Conservation (phyloP, 2,113 vertebrate genomes). For the Antechinus stuartii region DNA sequence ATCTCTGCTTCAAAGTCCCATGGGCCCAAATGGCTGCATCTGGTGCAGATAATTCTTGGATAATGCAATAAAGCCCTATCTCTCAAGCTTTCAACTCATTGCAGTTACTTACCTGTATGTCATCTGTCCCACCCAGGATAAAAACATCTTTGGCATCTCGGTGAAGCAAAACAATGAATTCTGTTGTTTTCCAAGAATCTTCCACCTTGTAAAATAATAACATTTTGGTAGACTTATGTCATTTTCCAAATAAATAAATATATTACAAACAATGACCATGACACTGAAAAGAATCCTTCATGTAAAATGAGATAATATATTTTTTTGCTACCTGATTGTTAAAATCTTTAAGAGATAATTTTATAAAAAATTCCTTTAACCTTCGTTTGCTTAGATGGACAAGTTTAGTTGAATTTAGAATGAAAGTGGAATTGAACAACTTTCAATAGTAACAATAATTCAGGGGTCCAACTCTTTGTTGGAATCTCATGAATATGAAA, state of each 20-base stretch:
- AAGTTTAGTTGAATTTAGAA: background rate
- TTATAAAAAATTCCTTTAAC: background rate
- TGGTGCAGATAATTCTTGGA: background rate
- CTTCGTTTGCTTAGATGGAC: background rate
- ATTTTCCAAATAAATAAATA: background rate
- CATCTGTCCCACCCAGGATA: constrained; percentile 90
- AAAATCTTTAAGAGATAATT: background rate
- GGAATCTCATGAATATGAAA: background rate
- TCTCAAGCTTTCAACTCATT: background rate
- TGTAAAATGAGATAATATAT: background rate
- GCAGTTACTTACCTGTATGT: constrained; percentile 86
- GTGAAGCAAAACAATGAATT: constrained; percentile 87
- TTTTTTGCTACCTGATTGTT: background rate
- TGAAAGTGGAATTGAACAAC: background rate
- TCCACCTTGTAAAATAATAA: constrained; percentile 83
- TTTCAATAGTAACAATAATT: background rate
- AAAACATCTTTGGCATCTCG: constrained; percentile 87
- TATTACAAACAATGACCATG: background rate
- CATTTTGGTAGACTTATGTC: background rate
- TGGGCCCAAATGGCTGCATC: background rate
- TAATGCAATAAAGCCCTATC: background rate
- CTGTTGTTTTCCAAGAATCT: constrained; percentile 87
- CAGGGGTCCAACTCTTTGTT: background rate
- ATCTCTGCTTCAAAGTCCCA: background rate
- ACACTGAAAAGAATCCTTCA: background rate